Base-by-base conservation (phyloP, 2,797 vertebrate genomes). In the Sebastes kiyomatsui region DNA sequence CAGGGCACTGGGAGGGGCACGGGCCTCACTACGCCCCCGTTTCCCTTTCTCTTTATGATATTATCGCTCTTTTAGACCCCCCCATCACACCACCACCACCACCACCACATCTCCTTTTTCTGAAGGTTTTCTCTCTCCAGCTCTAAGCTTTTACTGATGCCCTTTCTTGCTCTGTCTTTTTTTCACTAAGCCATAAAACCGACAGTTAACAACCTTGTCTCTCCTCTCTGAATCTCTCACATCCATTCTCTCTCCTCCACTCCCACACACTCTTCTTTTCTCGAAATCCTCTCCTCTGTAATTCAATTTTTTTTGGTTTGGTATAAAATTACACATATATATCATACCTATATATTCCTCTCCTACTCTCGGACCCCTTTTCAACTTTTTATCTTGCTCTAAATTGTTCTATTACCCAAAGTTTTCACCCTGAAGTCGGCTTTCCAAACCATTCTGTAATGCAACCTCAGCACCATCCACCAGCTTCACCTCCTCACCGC, bases 1-100 rank as follows among this genome's bases (percentile, higher is more conserved):
- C 82, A 87, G 90, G 92, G 89, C 90, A 91, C 80, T 52, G 87
- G 87, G 90, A 91, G 87, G 89, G 85, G 88, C 86, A 85, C 33
- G n/a, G 90, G 87, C 83, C 88, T 92, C 88, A 87, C 60, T 67
- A 78, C 78, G 64, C 81, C 88, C 85, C 82, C 83, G 67, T 84
- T 87, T 86, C 54, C 82, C 83, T 83, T 90, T 90, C 87, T 86
- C 78, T 69, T 70, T 82, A 75, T 85, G 90, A 90, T 92, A 87
- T 81, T 81, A 91, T 92, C 81, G 6, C 85, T 86, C 88, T 70
- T 80, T 85, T 46, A 88, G 38, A 67, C 42, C 28, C 27, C 73
- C 23, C 46, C 30, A 7, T 11, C 30, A 12, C 42, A 54, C 28
- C 66, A 52, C 28, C 25, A 54, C 28, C 62, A 67, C 67, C 71